These are phyloP conservation scores for Acronicta psi DNA, from an alignment of 2,888 invertebrate genomes.

Conservation along the genomic window DNA sequence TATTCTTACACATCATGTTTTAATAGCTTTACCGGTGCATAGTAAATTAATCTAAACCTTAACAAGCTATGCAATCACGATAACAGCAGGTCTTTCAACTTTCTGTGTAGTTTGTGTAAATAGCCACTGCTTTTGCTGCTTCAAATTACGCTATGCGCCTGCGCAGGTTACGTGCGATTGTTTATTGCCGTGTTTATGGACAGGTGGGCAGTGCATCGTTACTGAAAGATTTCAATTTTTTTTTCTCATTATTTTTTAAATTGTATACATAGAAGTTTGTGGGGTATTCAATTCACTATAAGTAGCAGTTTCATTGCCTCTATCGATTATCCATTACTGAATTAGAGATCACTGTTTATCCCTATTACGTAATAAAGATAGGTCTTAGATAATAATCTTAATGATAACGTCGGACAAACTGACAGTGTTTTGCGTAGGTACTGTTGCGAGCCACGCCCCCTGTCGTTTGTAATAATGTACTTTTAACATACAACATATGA, in stretches of 20 bases:
- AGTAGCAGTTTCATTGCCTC: too few species aligned
- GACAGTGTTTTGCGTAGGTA: neutral
- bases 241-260: too few species aligned
- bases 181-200: slow-evolving; percentile 1
- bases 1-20: neutral
- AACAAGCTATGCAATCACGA: slow-evolving; percentile 34
- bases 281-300: too few species aligned
- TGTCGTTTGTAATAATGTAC: slow-evolving; percentile 1
- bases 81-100: slow-evolving; percentile 55
- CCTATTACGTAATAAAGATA: neutral
- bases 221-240: neutral
- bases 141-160: slow-evolving; percentile 24
- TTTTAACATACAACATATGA: too few species aligned
- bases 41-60: slow-evolving; percentile 38
- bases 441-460: slow-evolving; percentile 1
- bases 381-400: neutral
- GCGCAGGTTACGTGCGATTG: slow-evolving; percentile 10
- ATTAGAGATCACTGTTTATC: neutral
- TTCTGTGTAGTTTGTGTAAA: slow-evolving; percentile 33
- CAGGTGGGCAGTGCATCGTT: slow-evolving; percentile 7
- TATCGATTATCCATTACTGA: too few species aligned
- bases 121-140: slow-evolving; percentile 25
- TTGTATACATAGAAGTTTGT: too few species aligned
- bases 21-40: slow-evolving; percentile 3
- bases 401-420: neutral